Percentiles rank a stretch among this genome's conserved stretches.
phyloP scores from a whole-genome alignment of 2,113 vertebrate genomes.

The Rhinoptilus africanus region DNA sequence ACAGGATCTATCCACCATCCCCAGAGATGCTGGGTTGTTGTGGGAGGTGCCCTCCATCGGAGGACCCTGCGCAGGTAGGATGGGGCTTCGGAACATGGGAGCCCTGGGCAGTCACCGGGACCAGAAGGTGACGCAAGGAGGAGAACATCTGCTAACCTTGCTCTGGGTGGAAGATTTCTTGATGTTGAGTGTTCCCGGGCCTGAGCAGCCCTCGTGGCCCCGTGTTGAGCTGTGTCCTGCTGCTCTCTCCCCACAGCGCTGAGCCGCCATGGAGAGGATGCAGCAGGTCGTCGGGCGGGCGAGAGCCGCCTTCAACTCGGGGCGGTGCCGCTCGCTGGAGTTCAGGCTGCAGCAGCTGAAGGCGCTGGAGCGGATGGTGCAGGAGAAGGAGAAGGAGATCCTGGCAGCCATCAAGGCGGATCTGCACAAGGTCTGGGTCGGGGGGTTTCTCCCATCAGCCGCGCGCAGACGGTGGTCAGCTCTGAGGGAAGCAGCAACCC shows the following conservation, averaged over 20 bases:
- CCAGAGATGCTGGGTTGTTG: background rate
- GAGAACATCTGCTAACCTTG: background rate
- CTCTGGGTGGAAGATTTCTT: rapidly evolving
- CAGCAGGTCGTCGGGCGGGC: slow-evolving; percentile 66
- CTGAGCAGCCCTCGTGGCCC: background rate
- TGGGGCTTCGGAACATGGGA: rapidly evolving
- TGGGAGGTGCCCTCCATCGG: background rate
- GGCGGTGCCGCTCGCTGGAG: slow-evolving; percentile 76
- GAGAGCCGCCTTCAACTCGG: slow-evolving; percentile 75
- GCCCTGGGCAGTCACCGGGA: background rate
- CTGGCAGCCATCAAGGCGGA: too few relatives aligned
- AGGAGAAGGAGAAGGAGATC: too few relatives aligned
- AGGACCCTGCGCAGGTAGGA: background rate
- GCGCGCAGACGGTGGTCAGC: too few relatives aligned
- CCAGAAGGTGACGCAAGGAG: background rate
- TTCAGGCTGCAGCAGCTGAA: slow-evolving; percentile 86
- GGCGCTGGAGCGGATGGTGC: slow-evolving; percentile 58
- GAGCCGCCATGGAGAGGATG: slow-evolving; percentile 68
- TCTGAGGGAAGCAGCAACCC: too few relatives aligned
- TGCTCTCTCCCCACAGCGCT: background rate
- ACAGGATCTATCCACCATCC: background rate
- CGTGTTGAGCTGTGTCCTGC: background rate
- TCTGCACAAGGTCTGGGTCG: too few relatives aligned
- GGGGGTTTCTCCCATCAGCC: too few relatives aligned
- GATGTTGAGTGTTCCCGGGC: background rate